phyloP scores from a whole-genome alignment of 1,140 invertebrate species.

The Saccostrea cuccullata region DNA sequence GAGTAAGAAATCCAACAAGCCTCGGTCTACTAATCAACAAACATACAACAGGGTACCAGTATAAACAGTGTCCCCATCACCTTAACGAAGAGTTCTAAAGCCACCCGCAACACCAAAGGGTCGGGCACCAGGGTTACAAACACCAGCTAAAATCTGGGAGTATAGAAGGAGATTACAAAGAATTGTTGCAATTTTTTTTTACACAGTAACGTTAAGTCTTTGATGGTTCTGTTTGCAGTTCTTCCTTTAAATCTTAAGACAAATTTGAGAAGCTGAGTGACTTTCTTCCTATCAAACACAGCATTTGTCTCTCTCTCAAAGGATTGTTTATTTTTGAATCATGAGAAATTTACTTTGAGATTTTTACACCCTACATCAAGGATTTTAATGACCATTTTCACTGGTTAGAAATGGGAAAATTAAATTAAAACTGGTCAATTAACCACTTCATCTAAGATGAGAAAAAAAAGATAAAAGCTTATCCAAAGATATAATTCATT shows the following conservation, averaged over 20 bases:
- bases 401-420: not conserved
- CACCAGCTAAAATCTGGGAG: conserved; percentile 9
- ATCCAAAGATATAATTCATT: too few relatives aligned
- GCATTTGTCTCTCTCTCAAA: not conserved
- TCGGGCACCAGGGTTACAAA: not conserved
- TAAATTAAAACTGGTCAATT: not conserved
- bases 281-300: conserved; percentile 28
- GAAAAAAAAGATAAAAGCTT: not conserved
- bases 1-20: conserved; percentile 3
- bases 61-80: not conserved
- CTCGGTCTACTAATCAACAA: not conserved
- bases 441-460: not conserved
- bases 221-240: conserved; percentile 4
- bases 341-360: not conserved
- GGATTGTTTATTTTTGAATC: conserved; percentile 8
- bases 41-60: conserved; percentile 12
- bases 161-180: conserved; percentile 1
- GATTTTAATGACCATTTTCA: conserved; percentile 12
- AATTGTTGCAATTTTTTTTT: conserved; percentile 8
- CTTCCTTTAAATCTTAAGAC: conserved; percentile 20
- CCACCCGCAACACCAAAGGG: not conserved
- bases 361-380: conserved; percentile 33
- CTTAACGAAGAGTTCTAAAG: not conserved
- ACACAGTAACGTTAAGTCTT: conserved; percentile 22
- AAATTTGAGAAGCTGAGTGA: conserved; percentile 29